Conservation (phyloP, 2,113 vertebrate species). For the Etheostoma cragini region DNA sequence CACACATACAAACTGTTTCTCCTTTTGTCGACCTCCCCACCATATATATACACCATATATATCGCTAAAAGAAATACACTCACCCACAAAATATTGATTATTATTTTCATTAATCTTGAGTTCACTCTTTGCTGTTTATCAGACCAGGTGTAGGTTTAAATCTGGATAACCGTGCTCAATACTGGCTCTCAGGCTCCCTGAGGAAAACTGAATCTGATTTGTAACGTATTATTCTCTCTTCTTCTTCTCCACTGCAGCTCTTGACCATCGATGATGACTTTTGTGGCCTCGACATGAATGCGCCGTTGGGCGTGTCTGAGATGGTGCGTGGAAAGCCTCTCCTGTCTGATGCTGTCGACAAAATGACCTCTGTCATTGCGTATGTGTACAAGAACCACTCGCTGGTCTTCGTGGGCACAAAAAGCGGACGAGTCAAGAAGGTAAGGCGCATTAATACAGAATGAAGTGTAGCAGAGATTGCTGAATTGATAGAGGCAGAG, state of each 20-base stretch:
- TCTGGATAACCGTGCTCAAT: neutral
- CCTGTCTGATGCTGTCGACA: conserved; percentile 92
- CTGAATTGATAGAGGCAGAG: conserved; percentile 34
- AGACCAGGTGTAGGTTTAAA: conserved; percentile 1
- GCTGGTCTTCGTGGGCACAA: conserved; percentile 96
- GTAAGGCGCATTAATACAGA: conserved; percentile 81
- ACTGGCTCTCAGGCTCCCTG: neutral
- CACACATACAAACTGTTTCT: conserved; percentile 11
- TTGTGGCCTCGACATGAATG: conserved; percentile 99
- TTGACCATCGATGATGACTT: conserved; percentile 98
- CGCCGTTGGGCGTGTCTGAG: conserved; percentile 95
- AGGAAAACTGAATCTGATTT: neutral
- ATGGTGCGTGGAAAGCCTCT: conserved; percentile 95
- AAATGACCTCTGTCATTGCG: conserved; percentile 96
- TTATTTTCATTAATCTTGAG: conserved; percentile 2
- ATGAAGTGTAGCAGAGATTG: neutral
- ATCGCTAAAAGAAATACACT: neutral
- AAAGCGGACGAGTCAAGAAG: conserved; percentile 95
- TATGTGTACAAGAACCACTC: conserved; percentile 99
- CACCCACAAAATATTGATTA: neutral
- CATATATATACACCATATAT: neutral
- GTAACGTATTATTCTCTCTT: neutral
- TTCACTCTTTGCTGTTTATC: neutral
- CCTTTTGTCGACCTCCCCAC: neutral
- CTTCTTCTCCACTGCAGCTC: conserved; percentile 82